phyloP scores from a whole-genome alignment of 2,797 vertebrate genomes.

The Epinephelus awoara region DNA sequence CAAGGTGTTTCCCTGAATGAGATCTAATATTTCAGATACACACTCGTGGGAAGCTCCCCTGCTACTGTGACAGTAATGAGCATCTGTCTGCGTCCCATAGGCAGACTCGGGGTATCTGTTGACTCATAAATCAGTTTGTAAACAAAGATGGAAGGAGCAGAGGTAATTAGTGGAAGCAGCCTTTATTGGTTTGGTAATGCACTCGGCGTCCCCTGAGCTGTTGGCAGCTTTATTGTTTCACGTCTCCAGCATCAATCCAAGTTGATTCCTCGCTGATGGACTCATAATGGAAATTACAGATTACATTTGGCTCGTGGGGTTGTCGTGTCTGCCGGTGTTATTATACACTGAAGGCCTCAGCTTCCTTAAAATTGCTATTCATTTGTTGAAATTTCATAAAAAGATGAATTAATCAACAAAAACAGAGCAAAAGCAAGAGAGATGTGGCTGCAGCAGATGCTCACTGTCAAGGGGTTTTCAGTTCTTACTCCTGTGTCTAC shows the following conservation, averaged over 20 bases:
- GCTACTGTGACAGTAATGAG: constrained; percentile 21
- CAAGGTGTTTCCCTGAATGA: constrained; percentile 12
- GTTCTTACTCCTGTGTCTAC: no score
- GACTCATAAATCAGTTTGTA: constrained; percentile 63
- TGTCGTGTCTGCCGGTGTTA: constrained; percentile 34
- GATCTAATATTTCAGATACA: not conserved
- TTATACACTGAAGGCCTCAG: not conserved
- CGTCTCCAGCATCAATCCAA: constrained; percentile 38
- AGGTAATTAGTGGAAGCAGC: constrained; percentile 60
- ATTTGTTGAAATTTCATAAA: constrained; percentile 36
- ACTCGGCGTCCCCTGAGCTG: constrained; percentile 22
- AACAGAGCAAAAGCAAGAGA: not conserved
- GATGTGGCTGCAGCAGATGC: not conserved
- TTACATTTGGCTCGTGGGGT: constrained; percentile 22
- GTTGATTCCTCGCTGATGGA: constrained; percentile 39
- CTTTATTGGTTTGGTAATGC: constrained; percentile 60
- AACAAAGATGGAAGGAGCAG: constrained; percentile 40
- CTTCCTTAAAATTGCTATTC: constrained; percentile 25
- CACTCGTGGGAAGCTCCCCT: not conserved
- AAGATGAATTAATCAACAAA: constrained; percentile 29
- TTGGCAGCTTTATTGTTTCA: constrained; percentile 52
- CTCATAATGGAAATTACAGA: constrained; percentile 40
- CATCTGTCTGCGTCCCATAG: constrained; percentile 11
- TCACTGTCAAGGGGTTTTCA: not conserved
- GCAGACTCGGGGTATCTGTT: constrained; percentile 33